These are phyloP conservation scores for Drosophila subsilvestris DNA, from an alignment of 2,888 invertebrate genomes.

Conservation along the genomic window DNA sequence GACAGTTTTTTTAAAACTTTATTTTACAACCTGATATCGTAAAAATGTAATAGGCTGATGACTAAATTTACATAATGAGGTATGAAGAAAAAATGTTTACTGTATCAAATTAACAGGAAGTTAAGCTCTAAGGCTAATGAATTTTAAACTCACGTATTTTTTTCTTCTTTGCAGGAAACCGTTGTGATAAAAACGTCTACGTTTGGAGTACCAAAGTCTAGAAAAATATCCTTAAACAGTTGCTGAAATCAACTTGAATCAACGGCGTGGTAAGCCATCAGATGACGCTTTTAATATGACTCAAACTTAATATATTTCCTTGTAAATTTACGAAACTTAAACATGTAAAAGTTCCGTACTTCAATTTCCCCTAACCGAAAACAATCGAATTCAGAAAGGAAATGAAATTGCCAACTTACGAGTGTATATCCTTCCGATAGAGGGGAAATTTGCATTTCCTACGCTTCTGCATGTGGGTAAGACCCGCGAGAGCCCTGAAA, in stretches of 20 bases:
- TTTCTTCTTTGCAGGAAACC: background rate
- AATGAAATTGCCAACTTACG: conserved; percentile 16
- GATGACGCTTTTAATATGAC: too few relatives aligned
- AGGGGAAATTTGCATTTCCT: conserved; percentile 28
- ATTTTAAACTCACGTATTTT: background rate
- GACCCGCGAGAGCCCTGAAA: conserved; percentile 14
- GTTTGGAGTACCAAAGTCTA: too few relatives aligned
- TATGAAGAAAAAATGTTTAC: conserved; percentile 9
- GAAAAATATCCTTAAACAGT: too few relatives aligned
- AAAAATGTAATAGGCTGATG: conserved; percentile 37
- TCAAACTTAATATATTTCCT: background rate
- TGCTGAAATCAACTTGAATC: too few relatives aligned
- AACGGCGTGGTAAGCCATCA: too few relatives aligned
- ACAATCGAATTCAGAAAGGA: background rate
- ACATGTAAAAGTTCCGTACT: background rate
- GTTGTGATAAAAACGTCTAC: background rate
- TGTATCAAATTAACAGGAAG: conserved; percentile 16
- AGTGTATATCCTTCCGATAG: conserved; percentile 23
- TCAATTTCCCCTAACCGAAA: background rate
- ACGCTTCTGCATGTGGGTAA: conserved; percentile 50
- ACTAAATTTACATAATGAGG: conserved; percentile 49
- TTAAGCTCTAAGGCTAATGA: conserved; percentile 7
- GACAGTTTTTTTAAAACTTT: conserved; percentile 28
- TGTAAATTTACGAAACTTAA: background rate
- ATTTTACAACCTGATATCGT: conserved; percentile 35